Evolutionary conservation across 2,888 invertebrate genomes (phyloP), one percentile per base, ranked within the genome.

Genomic region (Cynaeus angustus): DNA sequence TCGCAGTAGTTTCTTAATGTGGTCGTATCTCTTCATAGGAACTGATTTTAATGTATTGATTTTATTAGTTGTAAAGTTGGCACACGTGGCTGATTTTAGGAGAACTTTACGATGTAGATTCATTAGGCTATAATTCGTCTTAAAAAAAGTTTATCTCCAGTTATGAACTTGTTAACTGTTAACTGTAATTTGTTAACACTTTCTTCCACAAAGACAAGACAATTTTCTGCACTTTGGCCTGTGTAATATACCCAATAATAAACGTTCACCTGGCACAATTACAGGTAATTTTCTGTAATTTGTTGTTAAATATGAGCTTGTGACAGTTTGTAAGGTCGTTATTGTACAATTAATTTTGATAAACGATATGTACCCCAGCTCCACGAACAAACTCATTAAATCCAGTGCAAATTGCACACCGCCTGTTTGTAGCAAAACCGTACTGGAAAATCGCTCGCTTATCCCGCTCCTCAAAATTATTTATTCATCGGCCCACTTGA

Each of bases 11-110:
- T 73, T 69, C 68, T 69, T 74, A 74, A 75, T 75, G 72, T 75
- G 70, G 21, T 64, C 68, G 56, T 75, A 75, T 76, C 75, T 75
- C 70, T 75, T 68, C 75, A 76, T 75, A 74, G 72, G 65, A 62
- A 68, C 64, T 68, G 67, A 69, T 72, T 43, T 73, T 69, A 70
- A 70, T 66, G 41, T 41, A 33, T 33, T 33, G n/a, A 7, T 33
- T 33, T 33, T 33, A n/a, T 33, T 33, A n/a, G 7, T 33, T 33
- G 33, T 21, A 3, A 21, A 21, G 21, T 33, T 33, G 33, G 33
- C 7, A 33, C 9, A 33, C 9, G 33, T n/a, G 33, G 33, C 21
- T 21, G 4, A 21, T 21, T 21, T 21, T 21, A 3, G 21, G 21
- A 21, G 33, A 33, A 33, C 1, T 33, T 33, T 33, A 33, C n/a